Evolutionary conservation across 1,140 invertebrate genomes (phyloP).

Genomic region (Antheraea mylitta): DNA sequence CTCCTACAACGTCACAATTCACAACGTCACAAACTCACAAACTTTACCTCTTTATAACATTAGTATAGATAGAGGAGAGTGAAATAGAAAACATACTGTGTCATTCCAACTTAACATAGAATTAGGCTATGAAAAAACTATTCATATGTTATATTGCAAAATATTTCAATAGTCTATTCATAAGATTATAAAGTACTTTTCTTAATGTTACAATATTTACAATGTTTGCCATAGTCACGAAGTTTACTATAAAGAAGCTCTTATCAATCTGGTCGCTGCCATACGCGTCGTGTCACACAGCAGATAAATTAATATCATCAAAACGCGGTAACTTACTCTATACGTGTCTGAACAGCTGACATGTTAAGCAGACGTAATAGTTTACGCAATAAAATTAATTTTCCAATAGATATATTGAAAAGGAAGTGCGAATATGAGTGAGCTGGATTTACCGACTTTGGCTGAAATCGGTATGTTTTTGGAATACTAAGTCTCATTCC

Average conservation of each 20-base stretch:
- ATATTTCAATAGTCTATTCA: too few relatives aligned
- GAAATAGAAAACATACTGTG: too few relatives aligned
- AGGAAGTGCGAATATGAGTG: conserved; percentile 43
- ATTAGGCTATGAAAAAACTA: too few relatives aligned
- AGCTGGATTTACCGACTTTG: conserved; percentile 42
- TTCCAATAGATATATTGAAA: background rate
- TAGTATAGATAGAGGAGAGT: too few relatives aligned
- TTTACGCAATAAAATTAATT: conserved; percentile 1
- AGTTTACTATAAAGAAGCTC: background rate
- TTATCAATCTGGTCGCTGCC: conserved; percentile 3
- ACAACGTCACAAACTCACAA: too few relatives aligned
- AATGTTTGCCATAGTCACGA: background rate
- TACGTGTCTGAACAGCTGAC: conserved; percentile 9
- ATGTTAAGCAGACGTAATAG: conserved; percentile 9
- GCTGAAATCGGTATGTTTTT: conserved; percentile 33
- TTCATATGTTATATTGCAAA: too few relatives aligned
- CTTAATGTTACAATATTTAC: background rate
- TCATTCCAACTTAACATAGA: too few relatives aligned
- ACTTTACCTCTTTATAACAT: too few relatives aligned
- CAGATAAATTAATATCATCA: conserved; percentile 9
- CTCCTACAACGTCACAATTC: too few relatives aligned
- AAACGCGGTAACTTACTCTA: background rate
- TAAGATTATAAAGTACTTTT: background rate
- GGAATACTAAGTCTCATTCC: too few relatives aligned
- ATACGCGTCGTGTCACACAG: background rate